Conservation (phyloP, 2,797 vertebrate genomes). For the Cirrhinus mrigala region DNA sequence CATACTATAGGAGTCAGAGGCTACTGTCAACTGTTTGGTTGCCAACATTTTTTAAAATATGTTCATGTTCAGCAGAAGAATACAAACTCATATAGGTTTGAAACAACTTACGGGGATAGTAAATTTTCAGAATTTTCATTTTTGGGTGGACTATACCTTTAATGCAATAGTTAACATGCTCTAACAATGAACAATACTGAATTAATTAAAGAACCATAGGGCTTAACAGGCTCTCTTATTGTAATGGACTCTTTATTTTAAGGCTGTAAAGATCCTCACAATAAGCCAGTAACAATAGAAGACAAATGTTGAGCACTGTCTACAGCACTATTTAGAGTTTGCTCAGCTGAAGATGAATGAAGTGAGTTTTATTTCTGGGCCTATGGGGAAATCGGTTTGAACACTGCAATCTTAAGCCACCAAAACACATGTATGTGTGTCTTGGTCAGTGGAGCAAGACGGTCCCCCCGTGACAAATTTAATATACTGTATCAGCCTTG, state of each 20-base stretch:
- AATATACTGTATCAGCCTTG: slow-evolving; percentile 52
- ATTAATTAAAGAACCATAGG: background rate
- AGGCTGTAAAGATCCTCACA: background rate
- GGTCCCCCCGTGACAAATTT: slow-evolving; percentile 59
- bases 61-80: background rate
- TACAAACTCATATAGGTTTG: background rate
- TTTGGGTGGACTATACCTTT: background rate
- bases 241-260: background rate
- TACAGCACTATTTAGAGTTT: slow-evolving; percentile 27
- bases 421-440: slow-evolving; percentile 54
- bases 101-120: background rate
- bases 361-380: slow-evolving; percentile 30
- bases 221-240: background rate
- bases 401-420: slow-evolving; percentile 41
- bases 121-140: background rate
- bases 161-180: background rate
- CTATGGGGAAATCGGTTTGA: slow-evolving; percentile 52
- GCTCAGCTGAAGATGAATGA: slow-evolving; percentile 26
- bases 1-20: background rate
- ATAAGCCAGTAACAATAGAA: background rate
- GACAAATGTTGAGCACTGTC: slow-evolving; percentile 23
- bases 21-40: background rate
- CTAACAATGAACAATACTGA: background rate
- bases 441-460: slow-evolving; percentile 57
- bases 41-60: background rate